A percentile compares a stretch with the other conserved stretches of the same genome.
These are phyloP conservation scores for Meda fulgida DNA, from an alignment of 2,797 vertebrate genomes.

Conservation along the genomic window DNA sequence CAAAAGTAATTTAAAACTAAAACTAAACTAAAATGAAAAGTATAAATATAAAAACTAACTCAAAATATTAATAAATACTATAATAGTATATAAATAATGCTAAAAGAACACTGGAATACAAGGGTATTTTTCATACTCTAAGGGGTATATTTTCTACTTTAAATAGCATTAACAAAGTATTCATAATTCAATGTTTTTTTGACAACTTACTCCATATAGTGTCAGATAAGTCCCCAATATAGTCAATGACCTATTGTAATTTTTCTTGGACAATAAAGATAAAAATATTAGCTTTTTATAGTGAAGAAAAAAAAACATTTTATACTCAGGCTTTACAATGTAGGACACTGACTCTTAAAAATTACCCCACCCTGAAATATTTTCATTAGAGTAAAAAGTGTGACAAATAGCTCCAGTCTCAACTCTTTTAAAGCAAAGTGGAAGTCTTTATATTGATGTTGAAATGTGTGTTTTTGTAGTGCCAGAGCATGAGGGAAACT, in stretches of 20 bases:
- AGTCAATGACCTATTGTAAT: background rate
- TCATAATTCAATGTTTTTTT: background rate
- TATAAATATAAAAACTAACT: too few relatives aligned
- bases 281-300: background rate
- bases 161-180: background rate
- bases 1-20: too few relatives aligned
- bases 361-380: background rate
- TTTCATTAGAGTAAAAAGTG: background rate
- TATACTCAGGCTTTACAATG: background rate
- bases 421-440: background rate
- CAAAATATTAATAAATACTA: too few relatives aligned
- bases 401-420: background rate
- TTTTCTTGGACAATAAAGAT: background rate
- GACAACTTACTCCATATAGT: background rate
- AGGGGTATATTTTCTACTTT: too few relatives aligned
- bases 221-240: background rate
- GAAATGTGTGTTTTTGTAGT: slow-evolving; percentile 7
- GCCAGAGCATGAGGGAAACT: background rate
- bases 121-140: too few relatives aligned
- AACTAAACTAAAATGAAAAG: too few relatives aligned
- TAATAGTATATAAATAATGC: too few relatives aligned
- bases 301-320: background rate
- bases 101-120: too few relatives aligned
- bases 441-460: background rate
- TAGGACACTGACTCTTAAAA: background rate